Base-by-base conservation (phyloP, 2,113 vertebrate species). In the Eurypyga helias region DNA sequence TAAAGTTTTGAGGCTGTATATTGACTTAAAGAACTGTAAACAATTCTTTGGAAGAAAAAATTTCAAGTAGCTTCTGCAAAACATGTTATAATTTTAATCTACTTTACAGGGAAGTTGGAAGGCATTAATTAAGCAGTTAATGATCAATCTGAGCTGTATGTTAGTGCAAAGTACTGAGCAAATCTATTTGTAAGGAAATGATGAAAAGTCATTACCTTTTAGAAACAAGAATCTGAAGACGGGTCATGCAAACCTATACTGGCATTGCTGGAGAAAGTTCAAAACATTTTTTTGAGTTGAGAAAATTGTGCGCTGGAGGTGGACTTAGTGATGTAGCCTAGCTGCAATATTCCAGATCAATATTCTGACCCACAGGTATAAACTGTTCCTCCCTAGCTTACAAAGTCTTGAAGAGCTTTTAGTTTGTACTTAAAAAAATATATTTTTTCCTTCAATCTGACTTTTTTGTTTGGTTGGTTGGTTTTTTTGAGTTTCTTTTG, bases 1-100 rank as follows among this genome's bases (percentile, higher is more conserved):
- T 25, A 18, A 61, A 29, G 25, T 29, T 91, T 54, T 29, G 36
- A 65, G 85, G 66, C 33, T 91, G 23, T 17, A 24, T 18, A 41
- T 34, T 58, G 31, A 64, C 15, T 84, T 64, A 26, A 55, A 78
- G 61, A 87, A 58, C 46, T 88, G 78, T 80, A 69, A 88, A 86
- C 6, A 38, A 11, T 43, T 79, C 57, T 13, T 69, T 51, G 18
- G 60, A 31, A 2, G 23, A 34, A 90, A 73, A 46, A 67, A 36
- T 60, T 58, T 86, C 86, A 86, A 77, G 69, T 92, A 65, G 77
- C 66, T 92, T 78, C 91, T 96, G 89, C 72, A 91, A 92, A 92
- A 43, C 28, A 62, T 17, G 46, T 38, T 34, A 87, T 0, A 36
- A 87, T 92, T 97, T 97, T 91, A 95, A 94, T 92, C 80, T 96